Conservation (phyloP, 2,113 vertebrate species). For the Forbesichthys agassizii region DNA sequence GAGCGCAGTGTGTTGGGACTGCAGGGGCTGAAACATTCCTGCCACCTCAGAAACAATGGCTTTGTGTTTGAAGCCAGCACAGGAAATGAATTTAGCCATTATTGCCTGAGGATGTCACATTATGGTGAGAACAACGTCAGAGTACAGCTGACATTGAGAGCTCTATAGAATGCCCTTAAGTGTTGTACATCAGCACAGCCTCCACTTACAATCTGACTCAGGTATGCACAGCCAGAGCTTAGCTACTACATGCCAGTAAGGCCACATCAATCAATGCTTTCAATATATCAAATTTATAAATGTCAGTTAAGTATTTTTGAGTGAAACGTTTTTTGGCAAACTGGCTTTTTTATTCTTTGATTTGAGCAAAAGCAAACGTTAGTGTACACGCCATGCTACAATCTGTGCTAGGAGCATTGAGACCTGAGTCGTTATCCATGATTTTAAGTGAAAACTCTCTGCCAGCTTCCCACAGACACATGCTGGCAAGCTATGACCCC, state of each 20-base stretch:
- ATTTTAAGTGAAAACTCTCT: too few species aligned
- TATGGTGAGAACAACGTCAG: constrained; percentile 28
- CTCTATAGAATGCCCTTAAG: constrained; percentile 4
- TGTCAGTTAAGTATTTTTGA: neutral
- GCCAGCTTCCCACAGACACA: constrained; percentile 12
- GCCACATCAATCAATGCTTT: neutral
- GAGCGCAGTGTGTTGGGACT: constrained; percentile 9
- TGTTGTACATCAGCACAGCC: constrained; percentile 3
- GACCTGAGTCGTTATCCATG: too few species aligned
- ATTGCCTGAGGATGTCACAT: constrained; percentile 30
- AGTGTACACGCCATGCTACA: neutral
- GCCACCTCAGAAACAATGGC: constrained; percentile 39
- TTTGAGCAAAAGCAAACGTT: neutral
- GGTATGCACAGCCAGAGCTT: neutral
- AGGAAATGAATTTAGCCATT: constrained; percentile 39
- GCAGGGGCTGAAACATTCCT: constrained; percentile 37
- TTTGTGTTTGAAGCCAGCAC: constrained; percentile 29
- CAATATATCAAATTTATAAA: neutral
- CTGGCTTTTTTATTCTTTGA: neutral
- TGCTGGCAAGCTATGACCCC: constrained; percentile 4
- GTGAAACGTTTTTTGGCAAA: neutral
- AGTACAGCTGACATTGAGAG: too few species aligned
- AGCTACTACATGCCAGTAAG: neutral
- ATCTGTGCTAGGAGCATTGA: too few species aligned
- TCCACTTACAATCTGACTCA: neutral